Conservation (phyloP, 2,888 invertebrate genomes). For the Ennomos erosarius region DNA sequence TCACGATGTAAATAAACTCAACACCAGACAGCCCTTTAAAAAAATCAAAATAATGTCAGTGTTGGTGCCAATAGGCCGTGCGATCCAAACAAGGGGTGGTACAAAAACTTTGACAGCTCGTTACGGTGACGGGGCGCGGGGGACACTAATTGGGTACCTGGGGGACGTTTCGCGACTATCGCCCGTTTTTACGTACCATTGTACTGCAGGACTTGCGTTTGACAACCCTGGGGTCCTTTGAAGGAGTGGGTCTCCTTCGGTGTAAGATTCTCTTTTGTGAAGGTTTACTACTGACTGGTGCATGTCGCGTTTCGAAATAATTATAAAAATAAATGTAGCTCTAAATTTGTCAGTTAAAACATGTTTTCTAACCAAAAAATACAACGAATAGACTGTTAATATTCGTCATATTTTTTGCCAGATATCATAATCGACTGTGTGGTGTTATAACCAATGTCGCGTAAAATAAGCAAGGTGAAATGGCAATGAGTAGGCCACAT, state of each 20-base stretch:
- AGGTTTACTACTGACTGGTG: constrained; percentile 13
- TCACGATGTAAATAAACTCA: neutral
- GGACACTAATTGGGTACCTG: constrained; percentile 72
- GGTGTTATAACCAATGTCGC: too few relatives aligned
- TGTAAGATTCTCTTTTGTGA: constrained; percentile 21
- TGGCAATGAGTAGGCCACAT: too few relatives aligned
- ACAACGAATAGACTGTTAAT: too few relatives aligned
- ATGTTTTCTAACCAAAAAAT: neutral
- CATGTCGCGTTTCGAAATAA: constrained; percentile 13
- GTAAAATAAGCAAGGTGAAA: too few relatives aligned
- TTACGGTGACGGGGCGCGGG: constrained; percentile 52
- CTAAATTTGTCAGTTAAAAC: neutral
- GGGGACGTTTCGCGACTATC: constrained; percentile 39
- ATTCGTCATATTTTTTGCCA: too few relatives aligned
- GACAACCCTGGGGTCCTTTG: constrained; percentile 32
- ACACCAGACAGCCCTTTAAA: constrained; percentile 17
- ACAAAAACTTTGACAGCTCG: constrained; percentile 79
- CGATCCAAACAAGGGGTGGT: constrained; percentile 60
- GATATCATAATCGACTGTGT: too few relatives aligned
- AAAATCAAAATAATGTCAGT: constrained; percentile 36
- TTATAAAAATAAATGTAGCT: constrained; percentile 7
- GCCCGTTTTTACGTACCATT: constrained; percentile 36
- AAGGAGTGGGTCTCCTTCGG: constrained; percentile 15
- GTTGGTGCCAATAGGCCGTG: constrained; percentile 46
- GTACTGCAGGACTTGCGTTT: constrained; percentile 37